These are phyloP conservation scores for Lymantria dispar DNA, from an alignment of 2,888 invertebrate genomes.

Conservation along the genomic window DNA sequence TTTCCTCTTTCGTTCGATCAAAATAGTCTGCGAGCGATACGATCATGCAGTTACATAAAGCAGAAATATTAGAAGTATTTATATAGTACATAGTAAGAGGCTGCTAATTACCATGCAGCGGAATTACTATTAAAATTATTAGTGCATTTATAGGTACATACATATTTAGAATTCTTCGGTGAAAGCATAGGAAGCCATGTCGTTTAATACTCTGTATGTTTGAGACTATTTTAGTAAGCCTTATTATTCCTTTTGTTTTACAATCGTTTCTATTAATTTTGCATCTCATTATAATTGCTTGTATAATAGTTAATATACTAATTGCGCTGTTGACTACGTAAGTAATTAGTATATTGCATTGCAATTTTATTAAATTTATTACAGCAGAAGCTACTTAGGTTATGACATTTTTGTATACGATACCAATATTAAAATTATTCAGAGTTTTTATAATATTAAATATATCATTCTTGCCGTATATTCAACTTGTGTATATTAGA, in stretches of 20 bases:
- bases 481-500: no score
- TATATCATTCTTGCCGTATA: no score
- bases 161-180: slow-evolving; percentile 8
- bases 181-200: slow-evolving; percentile 7
- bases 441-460: no score
- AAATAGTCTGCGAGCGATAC: slow-evolving; percentile 54
- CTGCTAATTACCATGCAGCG: slow-evolving; percentile 24
- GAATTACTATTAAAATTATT: slow-evolving; percentile 1
- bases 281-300: background rate
- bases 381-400: background rate
- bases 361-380: slow-evolving; percentile 8
- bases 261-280: background rate
- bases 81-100: slow-evolving; percentile 20
- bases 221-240: slow-evolving; percentile 2
- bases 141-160: slow-evolving; percentile 9
- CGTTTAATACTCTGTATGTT: background rate
- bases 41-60: slow-evolving; percentile 65
- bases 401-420: no score
- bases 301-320: slow-evolving; percentile 5
- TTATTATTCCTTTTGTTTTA: slow-evolving; percentile 4
- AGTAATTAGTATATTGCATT: background rate
- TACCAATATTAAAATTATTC: no score
- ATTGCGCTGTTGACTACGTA: slow-evolving; percentile 5
- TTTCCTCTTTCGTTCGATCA: slow-evolving; percentile 41
- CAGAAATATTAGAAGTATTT: slow-evolving; percentile 53